Evolutionary conservation across 1,140 invertebrate genomes (phyloP), one percentile per base, ranked within the genome.

Genomic region (Danaus melanippus): DNA sequence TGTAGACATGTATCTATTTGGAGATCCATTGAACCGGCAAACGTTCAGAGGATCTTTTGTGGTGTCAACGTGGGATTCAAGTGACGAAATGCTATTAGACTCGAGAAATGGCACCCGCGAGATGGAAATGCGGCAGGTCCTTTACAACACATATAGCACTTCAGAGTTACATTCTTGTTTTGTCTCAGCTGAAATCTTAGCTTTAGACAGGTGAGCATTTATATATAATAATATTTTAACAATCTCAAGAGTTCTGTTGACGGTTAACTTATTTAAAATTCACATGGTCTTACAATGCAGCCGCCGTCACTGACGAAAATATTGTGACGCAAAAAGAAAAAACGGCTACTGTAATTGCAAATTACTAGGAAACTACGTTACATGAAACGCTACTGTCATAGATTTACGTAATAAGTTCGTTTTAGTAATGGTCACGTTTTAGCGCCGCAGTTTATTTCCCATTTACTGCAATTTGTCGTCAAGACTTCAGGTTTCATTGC

Each of bases 1-100:
- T 90, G 52, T 88, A 96, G 94, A 95, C 74, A 92, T 93, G 67
- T 95, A 94, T 74, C 90, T 95, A 56, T 90, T 92, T 12, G 89
- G 92, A n/a, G 91, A 94, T 62, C 90, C 92, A 47, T 82, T 92
- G 12, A 91, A 91, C 62, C 93, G 95, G 79, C 91, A 93, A 74
- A 89, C 94, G 3, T 96, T 95, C 76, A 89, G 93, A 55, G 94
- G 92, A 9, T 92, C 91, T 39, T 94, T 96, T 73, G 90, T 76
- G 89, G 95, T 62, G 85, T 80, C 56, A 74, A 89, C 60, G 90
- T 93, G 55, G 94, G 58, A 55, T 45, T 51, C 52, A 40, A 60
- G 50, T 8, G 69, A 71, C 40, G 66, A 56, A 90, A 91, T 40
- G 91, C 53, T 60, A 21, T 65, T 66, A 44, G 50, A 56, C 44